These are phyloP conservation scores for Calliphora vomitoria DNA, from an alignment of 2,888 invertebrate species.

Conservation along the genomic window DNA sequence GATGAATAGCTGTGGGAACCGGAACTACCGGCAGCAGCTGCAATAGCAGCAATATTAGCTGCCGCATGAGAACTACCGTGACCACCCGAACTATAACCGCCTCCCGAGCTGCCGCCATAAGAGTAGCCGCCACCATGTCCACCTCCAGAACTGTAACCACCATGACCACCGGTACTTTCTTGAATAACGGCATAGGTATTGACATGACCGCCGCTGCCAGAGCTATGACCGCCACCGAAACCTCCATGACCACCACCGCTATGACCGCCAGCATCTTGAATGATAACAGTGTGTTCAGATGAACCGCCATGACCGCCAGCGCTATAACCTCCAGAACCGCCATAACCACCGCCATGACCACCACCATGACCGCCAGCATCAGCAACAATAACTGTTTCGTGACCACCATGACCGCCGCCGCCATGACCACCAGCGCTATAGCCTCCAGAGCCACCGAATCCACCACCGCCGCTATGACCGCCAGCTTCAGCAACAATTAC, in stretches of 20 bases:
- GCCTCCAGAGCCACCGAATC: slow-evolving; percentile 59
- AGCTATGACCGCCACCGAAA: slow-evolving; percentile 45
- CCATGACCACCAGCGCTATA: slow-evolving; percentile 58
- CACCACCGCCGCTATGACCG: slow-evolving; percentile 68
- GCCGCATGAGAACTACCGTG: slow-evolving; percentile 54
- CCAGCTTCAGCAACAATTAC: slow-evolving; percentile 54
- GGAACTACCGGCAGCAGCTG: slow-evolving; percentile 42
- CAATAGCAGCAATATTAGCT: slow-evolving; percentile 68
- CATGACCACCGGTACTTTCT: slow-evolving; percentile 72
- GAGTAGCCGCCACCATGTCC: slow-evolving; percentile 61
- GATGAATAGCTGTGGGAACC: slow-evolving; percentile 49
- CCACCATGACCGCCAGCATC: slow-evolving; percentile 65
- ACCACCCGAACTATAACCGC: slow-evolving; percentile 34
- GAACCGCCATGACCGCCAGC: slow-evolving; percentile 57
- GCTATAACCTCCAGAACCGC: slow-evolving; percentile 45
- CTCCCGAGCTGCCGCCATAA: slow-evolving; percentile 43
- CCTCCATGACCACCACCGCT: slow-evolving; percentile 50
- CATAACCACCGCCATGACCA: slow-evolving; percentile 57
- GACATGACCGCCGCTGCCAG: slow-evolving; percentile 63
- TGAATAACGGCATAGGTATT: slow-evolving; percentile 72
- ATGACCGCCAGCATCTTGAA: slow-evolving; percentile 57
- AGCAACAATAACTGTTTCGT: slow-evolving; percentile 53
- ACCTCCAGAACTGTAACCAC: slow-evolving; percentile 51
- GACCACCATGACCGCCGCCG: slow-evolving; percentile 60
- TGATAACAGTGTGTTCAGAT: slow-evolving; percentile 61